Base-by-base conservation (phyloP, 2,797 vertebrate species). In the Hirundo rustica region DNA sequence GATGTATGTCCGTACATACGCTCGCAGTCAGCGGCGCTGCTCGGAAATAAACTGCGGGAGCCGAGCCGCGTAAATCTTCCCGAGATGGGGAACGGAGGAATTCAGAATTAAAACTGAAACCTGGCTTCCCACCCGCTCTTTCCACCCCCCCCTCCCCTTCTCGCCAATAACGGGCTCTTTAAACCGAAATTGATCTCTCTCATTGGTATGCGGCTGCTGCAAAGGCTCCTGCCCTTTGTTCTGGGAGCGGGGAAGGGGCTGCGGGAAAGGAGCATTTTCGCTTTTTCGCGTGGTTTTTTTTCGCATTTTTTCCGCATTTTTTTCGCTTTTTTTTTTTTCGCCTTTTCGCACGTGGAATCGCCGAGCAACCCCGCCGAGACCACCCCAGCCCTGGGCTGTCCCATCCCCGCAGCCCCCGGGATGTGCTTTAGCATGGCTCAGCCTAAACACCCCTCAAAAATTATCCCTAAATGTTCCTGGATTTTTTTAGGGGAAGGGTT, bases 61-160 rank as follows among this genome's bases (percentile, higher is more conserved):
- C 94, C 5, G 38, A 42, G 92, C 80, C 75, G 50, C 84, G 92
- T 95, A 96, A 93, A 96, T 97, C 92, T 93, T 94, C 34, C 51
- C 54, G 61, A 85, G 86, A 93, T 81, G 67, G 94, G 92, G 91
- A 74, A 78, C 77, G 84, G 93, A 84, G 91, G 78, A 88, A 92
- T 93, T 93, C 66, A 17, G 94, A 81, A 80, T 82, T 67, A n/a
- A 86, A 80, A 40, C 85, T 16, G 72, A 81, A 81, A 85, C 64
- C 72, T 87, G 71, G 26, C 91, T 65, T 42, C 36, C n/a, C 79
- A 36, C n/a, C 71, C 61, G 65, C 84, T 3, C 29, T 38, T 38
- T 38, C 38, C 38, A 38, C 50, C 80, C 36, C 70, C 70, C 60
- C 55, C 84, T 3, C 29, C 34, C 44, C 81, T 70, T 60, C 44